Evolutionary conservation across 2,888 invertebrate species (phyloP).

Genomic region (Meloe dianella): DNA sequence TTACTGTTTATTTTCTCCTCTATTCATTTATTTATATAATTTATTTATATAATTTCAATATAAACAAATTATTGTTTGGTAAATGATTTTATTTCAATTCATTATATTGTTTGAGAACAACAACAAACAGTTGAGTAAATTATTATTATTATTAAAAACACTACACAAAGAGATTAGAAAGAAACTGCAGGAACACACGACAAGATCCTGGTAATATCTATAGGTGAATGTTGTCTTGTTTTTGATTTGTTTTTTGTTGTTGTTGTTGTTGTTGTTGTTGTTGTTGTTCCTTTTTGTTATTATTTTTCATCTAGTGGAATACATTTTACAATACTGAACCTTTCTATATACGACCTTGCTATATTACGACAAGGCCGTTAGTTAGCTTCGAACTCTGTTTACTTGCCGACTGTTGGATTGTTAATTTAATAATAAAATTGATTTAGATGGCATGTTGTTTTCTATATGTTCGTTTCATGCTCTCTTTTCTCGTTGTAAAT

Average conservation of each 20-base stretch:
- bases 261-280: background rate
- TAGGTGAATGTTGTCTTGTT: background rate
- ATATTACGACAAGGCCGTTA: constrained; percentile 51
- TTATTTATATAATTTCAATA: background rate
- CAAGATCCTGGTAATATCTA: constrained; percentile 15
- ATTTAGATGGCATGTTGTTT: constrained; percentile 16
- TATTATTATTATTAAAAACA: constrained; percentile 3
- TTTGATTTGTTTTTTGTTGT: background rate
- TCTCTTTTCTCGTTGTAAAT: no score
- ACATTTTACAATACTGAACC: constrained; percentile 32
- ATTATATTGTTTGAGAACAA: no score
- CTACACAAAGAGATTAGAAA: constrained; percentile 14
- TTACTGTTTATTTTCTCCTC: background rate
- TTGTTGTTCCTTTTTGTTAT: background rate
- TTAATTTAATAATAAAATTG: constrained; percentile 14
- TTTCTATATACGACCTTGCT: constrained; percentile 50
- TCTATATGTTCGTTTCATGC: no score
- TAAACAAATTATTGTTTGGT: background rate
- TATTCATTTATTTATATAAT: background rate
- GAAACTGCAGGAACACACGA: constrained; percentile 3
- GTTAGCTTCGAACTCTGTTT: constrained; percentile 28
- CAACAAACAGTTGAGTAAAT: background rate
- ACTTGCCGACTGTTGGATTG: background rate
- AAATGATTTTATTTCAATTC: no score
- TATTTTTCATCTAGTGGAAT: constrained; percentile 17